Evolutionary conservation across 1,140 invertebrate genomes (phyloP), one percentile per base, ranked within the genome.

Genomic region (Colletes gigas): DNA sequence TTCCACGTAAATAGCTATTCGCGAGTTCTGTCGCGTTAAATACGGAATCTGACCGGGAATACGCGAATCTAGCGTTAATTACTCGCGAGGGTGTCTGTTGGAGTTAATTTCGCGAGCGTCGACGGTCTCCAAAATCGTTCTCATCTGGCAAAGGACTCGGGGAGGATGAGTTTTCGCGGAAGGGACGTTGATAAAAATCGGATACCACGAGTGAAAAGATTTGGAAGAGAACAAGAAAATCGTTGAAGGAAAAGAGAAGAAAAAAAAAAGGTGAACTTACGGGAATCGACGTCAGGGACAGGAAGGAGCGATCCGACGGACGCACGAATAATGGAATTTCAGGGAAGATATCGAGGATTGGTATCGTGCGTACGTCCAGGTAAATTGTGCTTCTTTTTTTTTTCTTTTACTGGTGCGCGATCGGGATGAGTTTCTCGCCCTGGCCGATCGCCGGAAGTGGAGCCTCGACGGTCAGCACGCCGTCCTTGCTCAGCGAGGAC

Each of bases 401-500:
- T 14, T 21, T 94, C 4, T 62, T n/a, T 50, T 94, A 96, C 86
- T 96, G 95, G 89, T 97, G 96, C 82, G 96, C 95, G 88, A 97
- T 97, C 83, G 97, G 96, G 93, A 97, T 97, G 86, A 96, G 92
- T 88, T 96, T 96, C 92, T 97, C 96, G 82, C 95, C 95, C 39
- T 94, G 93, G 63, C 95, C 95, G 57, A 97, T 94, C 44, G 96
- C 95, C 15, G 98, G 98, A 89, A 98, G 93, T 4, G 97, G 97
- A n/a, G 98, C 98, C 92, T 98, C 98, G 10, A 99, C 97, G 6
- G 98, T 98, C 15, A 99, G 94, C 10, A 99, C 97, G 59, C 98
- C 98, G 91, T 99, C 98, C 93, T 98, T 97, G 89, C 97, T 97
- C 85, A 98, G 93, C 10, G 97, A 97, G 3, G 97, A 98, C 92